Evolutionary conservation across 1,140 invertebrate species (phyloP), one percentile per base, ranked within the genome.

Genomic region (Drosophila tropicalis): DNA sequence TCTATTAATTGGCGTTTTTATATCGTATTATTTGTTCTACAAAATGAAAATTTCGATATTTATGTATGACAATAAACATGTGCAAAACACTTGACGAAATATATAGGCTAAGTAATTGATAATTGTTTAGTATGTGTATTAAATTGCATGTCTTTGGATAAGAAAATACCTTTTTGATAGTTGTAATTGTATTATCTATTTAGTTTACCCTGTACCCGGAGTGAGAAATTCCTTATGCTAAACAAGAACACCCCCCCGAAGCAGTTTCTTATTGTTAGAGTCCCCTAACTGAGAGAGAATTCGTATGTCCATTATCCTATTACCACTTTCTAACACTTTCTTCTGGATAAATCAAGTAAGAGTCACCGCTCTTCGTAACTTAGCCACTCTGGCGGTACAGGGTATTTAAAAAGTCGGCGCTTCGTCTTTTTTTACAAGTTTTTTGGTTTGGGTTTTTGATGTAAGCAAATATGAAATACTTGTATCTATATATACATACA

Each of bases 1-100:
- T 51, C 79, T 76, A 87, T 86, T 86, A 79, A 80, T 87, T 89
- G 76, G 71, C 83, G 80, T 77, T 85, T 80, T 89, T 87, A 72
- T 70, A 79, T 75, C 70, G 61, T 62, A 44, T 84, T 25, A 25
- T 25, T 79, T 79, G 29, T 62, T 74, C 29, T 5, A 0, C 68
- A 55, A 40, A 68, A 61, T 32, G 7, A 36, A 36, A 36, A 39
- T 67, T 70, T 66, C 22, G 54, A 76, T 67, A 68, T 65, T 75
- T 75, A 44, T 62, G 39, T 44, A 62, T 29, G 44, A 63, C 62
- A 63, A 63, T 63, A 63, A 77, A 56, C 6, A 12, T 25, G 44
- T 12, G 51, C 40, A 22, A 41, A 75, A 40, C 9, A 25, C 17
- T 51, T 47, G 4, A 36, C 29, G 10, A 22, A 60, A 58, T 29